Evolutionary conservation across 2,888 invertebrate genomes (phyloP).

Genomic region (Dryomyza anilis): DNA sequence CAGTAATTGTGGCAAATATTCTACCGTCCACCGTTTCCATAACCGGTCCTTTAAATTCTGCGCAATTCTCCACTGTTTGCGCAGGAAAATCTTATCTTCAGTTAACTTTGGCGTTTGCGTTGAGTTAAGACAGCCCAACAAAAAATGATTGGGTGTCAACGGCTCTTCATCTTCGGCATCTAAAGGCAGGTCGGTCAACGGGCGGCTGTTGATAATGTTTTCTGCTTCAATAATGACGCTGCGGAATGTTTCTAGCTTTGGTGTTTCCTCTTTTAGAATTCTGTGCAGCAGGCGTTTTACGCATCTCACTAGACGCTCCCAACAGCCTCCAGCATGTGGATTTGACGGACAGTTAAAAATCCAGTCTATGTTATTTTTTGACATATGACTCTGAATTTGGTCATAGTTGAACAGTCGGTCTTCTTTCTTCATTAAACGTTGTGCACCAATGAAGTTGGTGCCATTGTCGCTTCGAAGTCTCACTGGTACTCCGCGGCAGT

Average conservation of each 20-base stretch:
- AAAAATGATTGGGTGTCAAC: slow-evolving; percentile 29
- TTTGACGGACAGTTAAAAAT: slow-evolving; percentile 35
- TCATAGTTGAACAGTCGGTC: background rate
- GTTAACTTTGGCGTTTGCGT: slow-evolving; percentile 32
- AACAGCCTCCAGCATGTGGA: too few relatives aligned
- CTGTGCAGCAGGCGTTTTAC: slow-evolving; percentile 23
- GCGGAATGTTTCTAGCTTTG: slow-evolving; percentile 18
- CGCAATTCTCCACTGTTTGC: too few relatives aligned
- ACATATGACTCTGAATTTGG: background rate
- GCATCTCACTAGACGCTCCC: slow-evolving; percentile 30
- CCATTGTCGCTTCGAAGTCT: slow-evolving; percentile 30
- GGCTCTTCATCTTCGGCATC: slow-evolving; percentile 23
- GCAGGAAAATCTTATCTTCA: too few relatives aligned
- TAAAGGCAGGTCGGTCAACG: slow-evolving; percentile 29
- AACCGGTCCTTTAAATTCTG: too few relatives aligned
- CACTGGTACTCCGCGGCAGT: slow-evolving; percentile 23
- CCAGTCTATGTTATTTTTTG: slow-evolving; percentile 29
- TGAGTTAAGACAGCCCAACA: slow-evolving; percentile 23
- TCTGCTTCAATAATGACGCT: slow-evolving; percentile 27
- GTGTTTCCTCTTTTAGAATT: slow-evolving; percentile 19
- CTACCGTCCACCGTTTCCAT: too few relatives aligned
- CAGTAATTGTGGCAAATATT: too few relatives aligned
- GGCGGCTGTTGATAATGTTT: slow-evolving; percentile 30
- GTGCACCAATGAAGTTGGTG: slow-evolving; percentile 27
- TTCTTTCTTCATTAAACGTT: background rate